A percentile compares a stretch with the other conserved stretches of the same genome.
Conservation (phyloP, 2,888 invertebrate genomes). For the Drosophila ezoana region DNA sequence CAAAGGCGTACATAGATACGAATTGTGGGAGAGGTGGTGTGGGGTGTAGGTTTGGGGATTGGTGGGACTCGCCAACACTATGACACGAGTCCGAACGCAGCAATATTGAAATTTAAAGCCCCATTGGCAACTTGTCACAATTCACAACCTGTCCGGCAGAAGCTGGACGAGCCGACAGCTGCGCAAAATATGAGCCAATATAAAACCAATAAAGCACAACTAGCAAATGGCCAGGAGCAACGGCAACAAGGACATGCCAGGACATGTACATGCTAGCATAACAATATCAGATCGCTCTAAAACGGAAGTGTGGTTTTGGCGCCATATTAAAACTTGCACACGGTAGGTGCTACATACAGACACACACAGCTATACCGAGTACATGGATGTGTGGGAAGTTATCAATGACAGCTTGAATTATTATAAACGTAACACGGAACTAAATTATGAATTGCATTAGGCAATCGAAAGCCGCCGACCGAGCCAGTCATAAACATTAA, state of each 20-base stretch:
- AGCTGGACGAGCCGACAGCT: slow-evolving; percentile 30
- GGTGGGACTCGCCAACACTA: slow-evolving; percentile 28
- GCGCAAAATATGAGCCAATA: slow-evolving; percentile 78
- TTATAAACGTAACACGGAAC: slow-evolving; percentile 61
- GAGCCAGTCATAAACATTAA: slow-evolving; percentile 67
- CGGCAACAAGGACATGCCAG: slow-evolving; percentile 7
- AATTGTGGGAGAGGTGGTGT: background rate
- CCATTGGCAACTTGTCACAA: slow-evolving; percentile 78
- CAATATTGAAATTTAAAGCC: slow-evolving; percentile 77
- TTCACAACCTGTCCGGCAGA: slow-evolving; percentile 63
- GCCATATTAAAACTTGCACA: slow-evolving; percentile 50
- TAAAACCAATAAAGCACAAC: slow-evolving; percentile 72
- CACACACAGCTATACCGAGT: background rate
- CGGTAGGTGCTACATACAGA: background rate
- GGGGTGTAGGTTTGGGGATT: background rate
- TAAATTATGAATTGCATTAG: slow-evolving; percentile 69
- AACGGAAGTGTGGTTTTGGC: slow-evolving; percentile 51
- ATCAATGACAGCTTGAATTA: slow-evolving; percentile 53
- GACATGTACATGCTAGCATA: slow-evolving; percentile 33
- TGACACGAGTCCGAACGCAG: slow-evolving; percentile 59
- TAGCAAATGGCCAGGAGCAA: slow-evolving; percentile 31
- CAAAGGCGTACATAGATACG: slow-evolving; percentile 13
- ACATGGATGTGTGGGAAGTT: background rate
- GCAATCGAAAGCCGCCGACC: slow-evolving; percentile 48
- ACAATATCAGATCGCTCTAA: slow-evolving; percentile 59